phyloP scores from a whole-genome alignment of 2,113 vertebrate species.

The Esox niger region DNA sequence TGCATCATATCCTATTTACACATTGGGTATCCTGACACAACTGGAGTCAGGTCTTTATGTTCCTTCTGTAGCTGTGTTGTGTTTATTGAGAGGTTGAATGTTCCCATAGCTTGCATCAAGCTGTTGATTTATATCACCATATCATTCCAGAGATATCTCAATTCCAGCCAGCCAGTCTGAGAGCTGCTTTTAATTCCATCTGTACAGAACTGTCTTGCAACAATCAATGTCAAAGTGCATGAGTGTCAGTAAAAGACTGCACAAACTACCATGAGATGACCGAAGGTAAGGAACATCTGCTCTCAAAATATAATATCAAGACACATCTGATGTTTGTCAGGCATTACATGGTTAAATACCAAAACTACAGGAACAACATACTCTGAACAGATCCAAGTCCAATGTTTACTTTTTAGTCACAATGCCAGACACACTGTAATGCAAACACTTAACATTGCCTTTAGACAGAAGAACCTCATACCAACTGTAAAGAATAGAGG shows the following conservation, averaged over 20 bases:
- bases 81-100: slow-evolving; percentile 46
- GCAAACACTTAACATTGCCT: too few species aligned
- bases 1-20: too few species aligned
- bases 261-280: too few species aligned
- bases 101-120: slow-evolving; percentile 62
- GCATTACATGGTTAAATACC: not conserved
- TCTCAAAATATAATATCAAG: too few species aligned
- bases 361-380: not conserved
- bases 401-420: too few species aligned
- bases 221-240: not conserved
- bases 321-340: not conserved
- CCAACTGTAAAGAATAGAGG: too few species aligned
- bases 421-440: too few species aligned
- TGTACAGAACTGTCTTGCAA: not conserved
- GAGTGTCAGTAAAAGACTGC: not conserved
- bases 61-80: slow-evolving; percentile 18
- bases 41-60: slow-evolving; percentile 16
- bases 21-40: slow-evolving; percentile 3
- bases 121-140: slow-evolving; percentile 68
- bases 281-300: too few species aligned
- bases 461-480: too few species aligned
- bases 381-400: too few species aligned
- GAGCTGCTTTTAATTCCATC: slow-evolving; percentile 59
- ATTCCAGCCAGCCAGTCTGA: slow-evolving; percentile 42
- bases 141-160: slow-evolving; percentile 70